A percentile compares a stretch with the other conserved stretches of the same genome.
phyloP scores from a whole-genome alignment of 2,888 invertebrate genomes.

The Dorcus hopei region DNA sequence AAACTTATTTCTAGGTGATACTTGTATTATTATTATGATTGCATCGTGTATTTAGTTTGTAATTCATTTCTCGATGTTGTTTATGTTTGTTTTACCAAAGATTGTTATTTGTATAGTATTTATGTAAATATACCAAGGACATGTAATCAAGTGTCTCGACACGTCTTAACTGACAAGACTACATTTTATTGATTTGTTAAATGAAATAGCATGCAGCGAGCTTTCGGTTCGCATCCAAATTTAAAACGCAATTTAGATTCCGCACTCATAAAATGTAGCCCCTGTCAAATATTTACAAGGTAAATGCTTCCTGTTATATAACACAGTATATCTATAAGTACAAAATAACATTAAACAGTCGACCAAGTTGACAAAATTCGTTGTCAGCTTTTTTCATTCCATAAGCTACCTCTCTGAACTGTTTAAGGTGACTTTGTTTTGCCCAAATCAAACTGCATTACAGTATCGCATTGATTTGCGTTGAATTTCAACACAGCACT shows the following conservation, averaged over 20 bases:
- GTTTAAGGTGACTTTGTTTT: conserved; percentile 15
- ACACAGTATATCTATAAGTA: conserved; percentile 48
- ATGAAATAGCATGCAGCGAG: neutral
- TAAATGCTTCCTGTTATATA: conserved; percentile 48
- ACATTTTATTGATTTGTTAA: conserved; percentile 6
- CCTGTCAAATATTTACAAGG: conserved; percentile 37
- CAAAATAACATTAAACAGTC: conserved; percentile 42
- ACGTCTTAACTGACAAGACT: conserved; percentile 14
- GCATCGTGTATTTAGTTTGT: conserved; percentile 16
- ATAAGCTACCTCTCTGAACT: conserved; percentile 39
- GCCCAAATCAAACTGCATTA: conserved; percentile 3
- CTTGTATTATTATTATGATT: conserved; percentile 11
- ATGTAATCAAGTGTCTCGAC: conserved; percentile 8
- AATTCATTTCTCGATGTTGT: conserved; percentile 29
- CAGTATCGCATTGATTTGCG: neutral
- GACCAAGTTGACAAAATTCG: conserved; percentile 37
- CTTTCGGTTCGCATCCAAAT: neutral
- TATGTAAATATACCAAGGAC: conserved; percentile 40
- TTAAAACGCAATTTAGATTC: neutral
- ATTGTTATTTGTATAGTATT: conserved; percentile 48
- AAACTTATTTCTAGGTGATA: conserved; percentile 6
- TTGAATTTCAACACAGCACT: no score
- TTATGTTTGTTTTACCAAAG: conserved; percentile 45
- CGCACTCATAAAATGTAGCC: conserved; percentile 12
- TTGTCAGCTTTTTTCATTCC: conserved; percentile 41